phyloP scores from a whole-genome alignment of 2,888 invertebrate genomes.

The Xylophagus ater region DNA sequence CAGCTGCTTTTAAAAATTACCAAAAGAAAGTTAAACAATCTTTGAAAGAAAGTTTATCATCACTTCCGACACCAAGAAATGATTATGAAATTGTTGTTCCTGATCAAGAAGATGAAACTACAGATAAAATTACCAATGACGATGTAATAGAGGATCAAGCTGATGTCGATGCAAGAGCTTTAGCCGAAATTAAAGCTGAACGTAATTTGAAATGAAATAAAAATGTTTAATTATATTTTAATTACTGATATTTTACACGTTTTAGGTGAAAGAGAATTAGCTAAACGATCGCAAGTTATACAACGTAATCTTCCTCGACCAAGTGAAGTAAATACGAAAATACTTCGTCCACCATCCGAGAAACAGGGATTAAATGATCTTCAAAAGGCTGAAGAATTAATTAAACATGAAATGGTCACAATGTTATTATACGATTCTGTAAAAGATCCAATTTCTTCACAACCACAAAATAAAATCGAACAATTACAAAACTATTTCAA shows the following conservation, averaged over 20 bases:
- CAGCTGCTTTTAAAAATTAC: conserved; percentile 51
- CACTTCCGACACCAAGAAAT: conserved; percentile 83
- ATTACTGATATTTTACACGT: background rate
- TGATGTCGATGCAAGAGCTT: conserved; percentile 61
- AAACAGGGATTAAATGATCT: conserved; percentile 72
- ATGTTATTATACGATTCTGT: conserved; percentile 88
- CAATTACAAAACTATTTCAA: conserved; percentile 75
- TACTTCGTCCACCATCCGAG: conserved; percentile 64
- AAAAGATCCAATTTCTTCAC: conserved; percentile 53
- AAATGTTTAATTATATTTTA: no score
- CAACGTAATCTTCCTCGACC: conserved; percentile 79
- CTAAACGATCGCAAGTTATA: conserved; percentile 72
- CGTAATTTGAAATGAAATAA: no score
- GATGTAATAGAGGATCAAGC: conserved; percentile 70
- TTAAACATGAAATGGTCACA: conserved; percentile 91
- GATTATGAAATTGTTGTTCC: conserved; percentile 98
- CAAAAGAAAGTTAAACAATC: conserved; percentile 65
- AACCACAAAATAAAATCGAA: conserved; percentile 35
- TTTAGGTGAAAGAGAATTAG: conserved; percentile 39
- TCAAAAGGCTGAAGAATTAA: conserved; percentile 91
- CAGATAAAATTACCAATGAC: conserved; percentile 34
- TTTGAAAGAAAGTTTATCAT: conserved; percentile 63
- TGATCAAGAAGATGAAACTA: conserved; percentile 55
- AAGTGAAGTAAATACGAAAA: conserved; percentile 70
- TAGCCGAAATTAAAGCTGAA: conserved; percentile 57